Conservation (phyloP, 2,888 invertebrate genomes). For the Lycia hirtaria region DNA sequence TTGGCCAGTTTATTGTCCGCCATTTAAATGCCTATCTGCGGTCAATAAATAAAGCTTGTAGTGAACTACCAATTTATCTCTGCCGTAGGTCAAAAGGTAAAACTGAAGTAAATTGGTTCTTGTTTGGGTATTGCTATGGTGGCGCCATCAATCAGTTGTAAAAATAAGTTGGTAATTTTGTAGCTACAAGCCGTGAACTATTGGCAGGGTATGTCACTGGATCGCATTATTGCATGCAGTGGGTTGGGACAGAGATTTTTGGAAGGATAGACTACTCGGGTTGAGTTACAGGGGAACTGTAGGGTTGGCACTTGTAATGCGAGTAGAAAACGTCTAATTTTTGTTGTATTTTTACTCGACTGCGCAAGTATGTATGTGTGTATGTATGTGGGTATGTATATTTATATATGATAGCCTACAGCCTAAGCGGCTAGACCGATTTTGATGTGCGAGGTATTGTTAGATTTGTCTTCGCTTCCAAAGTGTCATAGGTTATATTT, state of each 20-base stretch:
- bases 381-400: no score
- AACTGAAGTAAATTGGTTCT: background rate
- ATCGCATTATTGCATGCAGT: slow-evolving; percentile 18
- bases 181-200: slow-evolving; percentile 61
- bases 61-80: background rate
- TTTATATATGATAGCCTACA: no score
- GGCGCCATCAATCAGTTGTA: background rate
- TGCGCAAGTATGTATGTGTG: no score
- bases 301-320: slow-evolving; percentile 12
- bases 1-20: slow-evolving; percentile 49
- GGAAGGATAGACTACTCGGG: slow-evolving; percentile 19
- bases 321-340: no score
- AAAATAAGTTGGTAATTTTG: background rate
- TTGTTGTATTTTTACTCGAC: no score
- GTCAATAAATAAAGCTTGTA: slow-evolving; percentile 71
- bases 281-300: slow-evolving; percentile 2
- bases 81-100: background rate
- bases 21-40: slow-evolving; percentile 48
- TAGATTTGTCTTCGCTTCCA: no score
- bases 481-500: no score
- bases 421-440: no score
- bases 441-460: no score
- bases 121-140: background rate
- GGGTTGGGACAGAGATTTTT: slow-evolving; percentile 21
- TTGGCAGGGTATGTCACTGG: slow-evolving; percentile 40